These are phyloP conservation scores for Apomyelois bistriatella DNA, from an alignment of 2,888 invertebrate genomes.

Conservation along the genomic window DNA sequence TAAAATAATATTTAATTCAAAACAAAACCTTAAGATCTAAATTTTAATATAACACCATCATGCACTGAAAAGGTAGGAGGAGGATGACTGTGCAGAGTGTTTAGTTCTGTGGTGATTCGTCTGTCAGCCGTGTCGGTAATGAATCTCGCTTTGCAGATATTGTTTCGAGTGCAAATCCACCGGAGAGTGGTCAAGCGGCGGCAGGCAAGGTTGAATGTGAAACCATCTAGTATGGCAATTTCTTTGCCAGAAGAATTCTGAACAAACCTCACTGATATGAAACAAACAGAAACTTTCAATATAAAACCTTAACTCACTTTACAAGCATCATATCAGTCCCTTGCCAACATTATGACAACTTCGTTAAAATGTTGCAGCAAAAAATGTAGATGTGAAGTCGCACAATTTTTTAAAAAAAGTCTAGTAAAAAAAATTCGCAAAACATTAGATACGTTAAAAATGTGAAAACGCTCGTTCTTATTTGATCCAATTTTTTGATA, in stretches of 20 bases:
- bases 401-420: too few species aligned
- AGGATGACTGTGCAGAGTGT: not conserved
- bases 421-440: too few species aligned
- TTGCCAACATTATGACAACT: too few species aligned
- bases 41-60: not conserved
- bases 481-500: too few species aligned
- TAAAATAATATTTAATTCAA: too few species aligned
- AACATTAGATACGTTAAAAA: too few species aligned
- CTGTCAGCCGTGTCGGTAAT: conserved; percentile 24
- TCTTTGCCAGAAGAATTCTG: conserved; percentile 24
- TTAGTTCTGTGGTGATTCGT: not conserved
- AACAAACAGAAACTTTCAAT: not conserved
- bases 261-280: not conserved
- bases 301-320: not conserved
- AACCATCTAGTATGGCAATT: conserved; percentile 29
- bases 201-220: conserved; percentile 23
- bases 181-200: conserved; percentile 5
- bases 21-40: too few species aligned
- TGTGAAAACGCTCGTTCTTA: too few species aligned
- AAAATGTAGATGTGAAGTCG: too few species aligned
- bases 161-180: conserved; percentile 26
- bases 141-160: not conserved
- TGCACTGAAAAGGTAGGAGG: not conserved
- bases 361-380: too few species aligned
- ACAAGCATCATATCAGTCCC: too few species aligned